Evolutionary conservation across 2,113 vertebrate genomes (phyloP).

Genomic region (Fukomys damarensis): DNA sequence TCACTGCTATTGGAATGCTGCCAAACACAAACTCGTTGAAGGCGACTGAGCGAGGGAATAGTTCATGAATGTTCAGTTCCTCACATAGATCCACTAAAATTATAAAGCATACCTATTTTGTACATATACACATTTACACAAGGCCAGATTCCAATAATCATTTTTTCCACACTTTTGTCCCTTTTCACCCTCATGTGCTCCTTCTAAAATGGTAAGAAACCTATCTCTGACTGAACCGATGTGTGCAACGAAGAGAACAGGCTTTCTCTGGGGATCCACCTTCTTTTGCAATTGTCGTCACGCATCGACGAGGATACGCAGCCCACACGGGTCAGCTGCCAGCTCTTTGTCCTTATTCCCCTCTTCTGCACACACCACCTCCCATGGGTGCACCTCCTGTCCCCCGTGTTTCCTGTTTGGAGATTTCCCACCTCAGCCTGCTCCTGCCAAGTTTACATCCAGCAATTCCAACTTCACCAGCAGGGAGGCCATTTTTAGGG

Average conservation of each 20-base stretch:
- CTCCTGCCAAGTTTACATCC: not conserved
- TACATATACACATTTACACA: not conserved
- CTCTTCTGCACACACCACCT: fast-evolving
- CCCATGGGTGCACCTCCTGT: not conserved
- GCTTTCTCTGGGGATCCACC: too few relatives aligned
- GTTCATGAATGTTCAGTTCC: not conserved
- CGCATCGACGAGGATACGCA: fast-evolving
- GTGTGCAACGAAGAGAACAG: not conserved
- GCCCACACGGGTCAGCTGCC: fast-evolving
- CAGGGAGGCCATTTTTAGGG: not conserved
- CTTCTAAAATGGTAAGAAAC: not conserved
- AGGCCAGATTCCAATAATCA: not conserved
- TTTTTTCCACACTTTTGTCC: not conserved
- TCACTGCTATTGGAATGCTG: not conserved
- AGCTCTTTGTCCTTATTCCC: fast-evolving
- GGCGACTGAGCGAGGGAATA: not conserved
- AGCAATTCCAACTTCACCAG: not conserved
- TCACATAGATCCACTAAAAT: not conserved
- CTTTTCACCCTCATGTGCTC: not conserved
- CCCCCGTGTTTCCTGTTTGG: not conserved
- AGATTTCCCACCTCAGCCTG: not conserved
- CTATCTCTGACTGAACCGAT: not conserved
- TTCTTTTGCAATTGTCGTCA: not conserved
- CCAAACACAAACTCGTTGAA: not conserved
- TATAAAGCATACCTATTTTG: not conserved